Percentiles rank a stretch among this genome's conserved stretches.
These are phyloP conservation scores for Acrobasis suavella DNA, from an alignment of 2,888 invertebrate species.

Conservation along the genomic window DNA sequence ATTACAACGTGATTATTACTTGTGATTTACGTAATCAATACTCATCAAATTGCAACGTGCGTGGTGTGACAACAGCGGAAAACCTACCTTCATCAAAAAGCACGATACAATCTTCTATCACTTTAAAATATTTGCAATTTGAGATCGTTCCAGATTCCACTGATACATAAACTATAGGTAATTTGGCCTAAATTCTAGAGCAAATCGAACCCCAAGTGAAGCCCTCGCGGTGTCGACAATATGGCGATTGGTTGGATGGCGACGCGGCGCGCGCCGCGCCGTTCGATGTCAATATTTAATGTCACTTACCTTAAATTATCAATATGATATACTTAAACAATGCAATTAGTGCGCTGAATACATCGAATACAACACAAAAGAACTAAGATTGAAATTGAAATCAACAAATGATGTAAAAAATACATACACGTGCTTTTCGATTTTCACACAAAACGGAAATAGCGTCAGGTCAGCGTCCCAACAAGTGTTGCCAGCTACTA, in stretches of 20 bases:
- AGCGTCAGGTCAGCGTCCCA: no score
- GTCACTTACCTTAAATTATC: constrained; percentile 9
- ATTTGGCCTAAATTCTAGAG: not conserved
- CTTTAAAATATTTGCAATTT: not conserved
- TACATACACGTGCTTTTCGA: not conserved
- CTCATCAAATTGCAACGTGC: constrained; percentile 2
- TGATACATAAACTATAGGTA: not conserved
- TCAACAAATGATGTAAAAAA: no score
- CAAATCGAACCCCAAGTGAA: constrained; percentile 16
- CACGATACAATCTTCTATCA: not conserved
- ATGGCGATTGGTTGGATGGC: constrained; percentile 18
- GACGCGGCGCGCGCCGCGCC: constrained; percentile 21
- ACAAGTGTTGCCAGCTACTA: not conserved
- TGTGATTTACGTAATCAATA: constrained; percentile 16
- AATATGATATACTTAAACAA: not conserved
- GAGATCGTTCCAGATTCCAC: not conserved
- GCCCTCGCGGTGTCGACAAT: constrained; percentile 21
- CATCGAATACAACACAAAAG: not conserved
- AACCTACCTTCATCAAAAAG: constrained; percentile 12
- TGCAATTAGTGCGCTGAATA: not conserved
- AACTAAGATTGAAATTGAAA: not conserved
- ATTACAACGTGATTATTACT: not conserved
- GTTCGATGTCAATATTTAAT: not conserved
- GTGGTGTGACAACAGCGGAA: not conserved
- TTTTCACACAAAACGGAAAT: not conserved